phyloP scores from a whole-genome alignment of 53 echinoderm and acorn worm species.

The Henricia sp. region DNA sequence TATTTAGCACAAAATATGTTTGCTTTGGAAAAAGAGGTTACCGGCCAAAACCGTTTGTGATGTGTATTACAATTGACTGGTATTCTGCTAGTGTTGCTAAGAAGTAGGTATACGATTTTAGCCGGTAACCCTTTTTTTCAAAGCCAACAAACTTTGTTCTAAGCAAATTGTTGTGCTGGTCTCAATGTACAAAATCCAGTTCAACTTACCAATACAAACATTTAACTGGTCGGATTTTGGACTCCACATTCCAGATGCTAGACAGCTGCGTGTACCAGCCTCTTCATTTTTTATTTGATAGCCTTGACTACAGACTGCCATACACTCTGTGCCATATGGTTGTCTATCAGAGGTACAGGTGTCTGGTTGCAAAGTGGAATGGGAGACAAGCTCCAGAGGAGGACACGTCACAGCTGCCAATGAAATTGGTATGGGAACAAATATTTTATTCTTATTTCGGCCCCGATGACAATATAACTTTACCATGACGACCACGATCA shows the following conservation, averaged over 20 bases:
- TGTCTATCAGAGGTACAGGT: constrained; percentile 67
- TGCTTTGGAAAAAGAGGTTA: no score
- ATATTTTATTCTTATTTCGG: neutral
- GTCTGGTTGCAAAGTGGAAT: constrained; percentile 51
- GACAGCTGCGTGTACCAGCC: constrained; percentile 16
- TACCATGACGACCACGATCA: no score
- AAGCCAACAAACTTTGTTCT: no score
- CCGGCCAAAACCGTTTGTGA: no score
- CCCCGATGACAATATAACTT: no score
- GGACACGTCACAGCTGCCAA: constrained; percentile 78
- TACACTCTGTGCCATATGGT: constrained; percentile 66
- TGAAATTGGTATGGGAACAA: neutral
- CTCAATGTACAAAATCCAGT: no score
- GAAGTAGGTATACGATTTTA: no score
- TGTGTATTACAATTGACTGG: no score
- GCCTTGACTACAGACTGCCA: constrained; percentile 64
- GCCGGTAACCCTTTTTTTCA: no score
- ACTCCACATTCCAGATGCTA: constrained; percentile 71
- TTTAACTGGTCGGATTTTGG: constrained; percentile 16
- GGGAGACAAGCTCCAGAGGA: constrained; percentile 42
- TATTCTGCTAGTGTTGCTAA: no score
- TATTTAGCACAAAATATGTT: no score
- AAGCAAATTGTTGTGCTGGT: no score
- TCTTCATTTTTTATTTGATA: constrained; percentile 32
- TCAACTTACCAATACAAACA: constrained; percentile 49